Percentiles rank a stretch among this genome's conserved stretches.
These are phyloP conservation scores for Dromaius novaehollandiae DNA, from an alignment of 2,113 vertebrate species.

Conservation along the genomic window DNA sequence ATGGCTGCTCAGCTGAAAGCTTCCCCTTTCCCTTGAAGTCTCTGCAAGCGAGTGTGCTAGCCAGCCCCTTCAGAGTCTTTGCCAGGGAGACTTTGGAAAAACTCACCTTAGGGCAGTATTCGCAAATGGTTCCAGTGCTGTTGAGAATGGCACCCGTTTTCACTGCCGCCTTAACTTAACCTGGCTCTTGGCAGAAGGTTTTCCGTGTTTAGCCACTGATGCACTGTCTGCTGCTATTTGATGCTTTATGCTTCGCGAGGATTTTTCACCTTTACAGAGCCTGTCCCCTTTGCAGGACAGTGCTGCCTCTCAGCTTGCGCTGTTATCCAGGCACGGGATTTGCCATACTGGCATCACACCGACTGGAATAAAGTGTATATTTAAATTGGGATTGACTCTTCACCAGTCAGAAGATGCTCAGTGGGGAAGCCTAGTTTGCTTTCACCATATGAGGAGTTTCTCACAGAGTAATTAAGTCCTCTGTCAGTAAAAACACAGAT, in stretches of 20 bases:
- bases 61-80: background rate
- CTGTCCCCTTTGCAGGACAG: background rate
- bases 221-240: background rate
- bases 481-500: background rate
- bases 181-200: background rate
- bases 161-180: background rate
- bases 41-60: no score
- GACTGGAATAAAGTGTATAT: background rate
- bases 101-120: background rate
- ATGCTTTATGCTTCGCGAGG: background rate
- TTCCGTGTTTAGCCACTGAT: background rate
- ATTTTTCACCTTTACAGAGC: background rate
- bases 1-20: background rate
- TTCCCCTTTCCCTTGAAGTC: background rate
- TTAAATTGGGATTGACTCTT: background rate
- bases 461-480: background rate
- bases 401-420: background rate
- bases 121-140: background rate
- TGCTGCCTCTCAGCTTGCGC: accelerated
- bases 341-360: accelerated
- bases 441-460: background rate
- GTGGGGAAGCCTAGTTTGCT: background rate
- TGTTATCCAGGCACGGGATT: accelerated
- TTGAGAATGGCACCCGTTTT: background rate
- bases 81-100: background rate